Percentiles rank a stretch among this genome's conserved stretches.
phyloP scores from a whole-genome alignment of 2,113 vertebrate species.

The Sturnus vulgaris region DNA sequence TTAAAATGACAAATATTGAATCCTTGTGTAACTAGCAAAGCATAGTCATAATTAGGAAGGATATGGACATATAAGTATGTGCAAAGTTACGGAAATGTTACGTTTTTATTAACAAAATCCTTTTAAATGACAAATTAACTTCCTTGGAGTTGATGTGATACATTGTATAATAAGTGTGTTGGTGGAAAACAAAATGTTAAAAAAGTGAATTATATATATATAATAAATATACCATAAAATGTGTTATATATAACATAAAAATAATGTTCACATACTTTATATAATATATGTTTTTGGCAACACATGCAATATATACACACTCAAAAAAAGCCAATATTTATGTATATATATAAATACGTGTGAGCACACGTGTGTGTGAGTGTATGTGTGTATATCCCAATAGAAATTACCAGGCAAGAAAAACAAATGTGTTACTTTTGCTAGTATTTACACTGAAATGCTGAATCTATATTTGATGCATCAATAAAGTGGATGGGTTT shows the following conservation, averaged over 20 bases:
- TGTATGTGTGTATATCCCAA: rapidly evolving
- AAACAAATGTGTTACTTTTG: neutral
- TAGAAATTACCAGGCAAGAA: neutral
- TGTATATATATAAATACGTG: rapidly evolving
- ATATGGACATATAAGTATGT: neutral
- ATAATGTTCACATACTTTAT: neutral
- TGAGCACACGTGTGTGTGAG: rapidly evolving
- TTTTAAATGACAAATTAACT: neutral
- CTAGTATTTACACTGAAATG: neutral
- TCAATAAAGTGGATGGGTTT: neutral
- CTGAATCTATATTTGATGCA: neutral
- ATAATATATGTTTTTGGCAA: neutral
- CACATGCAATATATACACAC: neutral
- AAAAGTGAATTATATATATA: neutral
- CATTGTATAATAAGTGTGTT: neutral
- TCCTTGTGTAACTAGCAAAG: neutral
- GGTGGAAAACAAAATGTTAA: neutral
- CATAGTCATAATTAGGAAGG: neutral
- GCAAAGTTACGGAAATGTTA: neutral
- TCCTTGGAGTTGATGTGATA: neutral
- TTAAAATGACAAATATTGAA: neutral
- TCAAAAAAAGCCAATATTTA: rapidly evolving
- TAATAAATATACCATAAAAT: neutral
- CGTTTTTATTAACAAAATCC: neutral
- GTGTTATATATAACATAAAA: neutral